Conservation (phyloP, 2,888 invertebrate genomes). For the Rhimphoctona megacephalus region DNA sequence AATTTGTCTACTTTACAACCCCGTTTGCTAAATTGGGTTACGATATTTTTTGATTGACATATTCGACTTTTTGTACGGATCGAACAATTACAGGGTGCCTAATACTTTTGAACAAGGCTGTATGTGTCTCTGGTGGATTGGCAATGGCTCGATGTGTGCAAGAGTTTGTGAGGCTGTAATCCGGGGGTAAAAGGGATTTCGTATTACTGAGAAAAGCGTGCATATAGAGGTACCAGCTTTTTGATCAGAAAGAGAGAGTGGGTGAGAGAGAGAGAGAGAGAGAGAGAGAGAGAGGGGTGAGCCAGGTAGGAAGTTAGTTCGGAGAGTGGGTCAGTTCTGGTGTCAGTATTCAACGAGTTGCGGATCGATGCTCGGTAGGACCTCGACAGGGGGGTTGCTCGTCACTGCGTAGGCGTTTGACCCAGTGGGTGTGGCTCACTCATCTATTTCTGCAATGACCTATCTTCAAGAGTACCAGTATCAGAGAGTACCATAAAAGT, state of each 20-base stretch:
- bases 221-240: constrained; percentile 46
- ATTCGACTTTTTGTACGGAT: no score
- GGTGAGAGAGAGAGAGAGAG: no score
- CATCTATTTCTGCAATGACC: constrained; percentile 35
- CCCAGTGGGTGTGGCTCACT: constrained; percentile 66
- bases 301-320: not conserved
- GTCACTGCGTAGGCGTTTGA: constrained; percentile 61
- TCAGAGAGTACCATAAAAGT: constrained; percentile 30
- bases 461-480: constrained; percentile 38
- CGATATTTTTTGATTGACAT: no score
- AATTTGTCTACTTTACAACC: no score
- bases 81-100: no score
- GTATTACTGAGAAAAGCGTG: constrained; percentile 3
- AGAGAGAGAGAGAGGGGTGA: constrained; percentile 5
- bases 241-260: constrained; percentile 59
- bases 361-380: constrained; percentile 72
- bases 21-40: no score
- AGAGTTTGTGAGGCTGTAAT: constrained; percentile 14
- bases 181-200: constrained; percentile 37
- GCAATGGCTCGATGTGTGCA: not conserved
- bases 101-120: no score
- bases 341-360: constrained; percentile 59
- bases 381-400: constrained; percentile 31
- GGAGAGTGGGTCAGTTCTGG: constrained; percentile 42
- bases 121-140: not conserved